These are phyloP conservation scores for Octomys mimax DNA, from an alignment of 2,797 vertebrate species.

Conservation along the genomic window DNA sequence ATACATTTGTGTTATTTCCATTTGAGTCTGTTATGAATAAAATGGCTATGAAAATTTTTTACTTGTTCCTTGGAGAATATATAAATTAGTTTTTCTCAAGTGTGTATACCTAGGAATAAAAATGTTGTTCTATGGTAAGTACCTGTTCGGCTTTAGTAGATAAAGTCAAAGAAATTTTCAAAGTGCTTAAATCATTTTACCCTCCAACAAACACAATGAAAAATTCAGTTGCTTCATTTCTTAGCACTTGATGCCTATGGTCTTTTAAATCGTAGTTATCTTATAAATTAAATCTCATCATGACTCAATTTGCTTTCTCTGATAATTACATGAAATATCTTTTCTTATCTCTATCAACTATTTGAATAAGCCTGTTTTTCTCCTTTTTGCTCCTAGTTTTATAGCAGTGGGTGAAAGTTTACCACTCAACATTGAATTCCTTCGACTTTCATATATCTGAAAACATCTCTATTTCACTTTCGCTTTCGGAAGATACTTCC, in stretches of 20 bases:
- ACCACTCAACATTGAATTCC: not conserved
- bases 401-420: not conserved
- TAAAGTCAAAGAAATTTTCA: not conserved
- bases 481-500: not conserved
- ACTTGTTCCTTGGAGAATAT: not conserved
- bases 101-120: not conserved
- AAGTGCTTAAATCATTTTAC: not conserved
- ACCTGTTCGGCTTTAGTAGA: not conserved
- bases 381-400: not conserved
- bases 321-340: not conserved
- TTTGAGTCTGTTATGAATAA: not conserved
- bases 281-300: constrained; percentile 16
- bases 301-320: not conserved
- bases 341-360: not conserved
- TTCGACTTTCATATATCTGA: not conserved
- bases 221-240: not conserved
- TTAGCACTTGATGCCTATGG: not conserved
- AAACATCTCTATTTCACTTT: not conserved
- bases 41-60: not conserved
- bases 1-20: not conserved
- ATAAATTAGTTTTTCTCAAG: not conserved
- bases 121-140: not conserved
- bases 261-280: not conserved
- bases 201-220: not conserved
- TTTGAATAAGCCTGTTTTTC: not conserved